phyloP scores from a whole-genome alignment of 2,797 vertebrate species.

The Tachyglossus aculeatus region DNA sequence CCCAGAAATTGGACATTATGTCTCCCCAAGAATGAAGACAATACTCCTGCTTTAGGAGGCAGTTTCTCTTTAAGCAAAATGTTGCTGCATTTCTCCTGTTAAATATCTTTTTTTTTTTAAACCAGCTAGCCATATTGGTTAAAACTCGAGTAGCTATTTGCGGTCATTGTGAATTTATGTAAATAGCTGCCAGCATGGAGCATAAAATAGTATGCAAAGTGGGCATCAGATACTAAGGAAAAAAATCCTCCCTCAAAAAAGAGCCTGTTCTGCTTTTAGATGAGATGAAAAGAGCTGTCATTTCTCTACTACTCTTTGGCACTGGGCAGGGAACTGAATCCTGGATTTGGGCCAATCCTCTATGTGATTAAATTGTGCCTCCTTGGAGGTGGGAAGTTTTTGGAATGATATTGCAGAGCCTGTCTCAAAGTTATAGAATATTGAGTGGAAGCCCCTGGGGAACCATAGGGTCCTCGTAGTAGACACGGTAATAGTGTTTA shows the following conservation, averaged over 20 bases:
- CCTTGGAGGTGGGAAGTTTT: constrained; percentile 1
- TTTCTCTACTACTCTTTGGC: constrained; percentile 29
- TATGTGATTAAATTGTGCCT: background rate
- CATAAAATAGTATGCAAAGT: background rate
- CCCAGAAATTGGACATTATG: no score
- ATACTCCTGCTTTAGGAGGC: no score
- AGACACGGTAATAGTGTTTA: no score
- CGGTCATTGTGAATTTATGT: no score
- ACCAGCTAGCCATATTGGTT: fast-evolving
- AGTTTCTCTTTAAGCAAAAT: no score
- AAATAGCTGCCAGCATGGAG: background rate
- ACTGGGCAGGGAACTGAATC: constrained; percentile 7
- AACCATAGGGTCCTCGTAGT: no score
- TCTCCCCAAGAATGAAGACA: no score
- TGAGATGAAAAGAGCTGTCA: constrained; percentile 29
- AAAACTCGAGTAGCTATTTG: fast-evolving
- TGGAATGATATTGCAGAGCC: background rate
- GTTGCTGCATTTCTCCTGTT: no score
- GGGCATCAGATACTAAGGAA: background rate
- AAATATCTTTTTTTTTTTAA: no score
- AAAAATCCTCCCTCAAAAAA: background rate
- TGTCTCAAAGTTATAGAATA: no score
- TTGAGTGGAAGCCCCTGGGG: no score
- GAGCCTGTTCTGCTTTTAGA: background rate
- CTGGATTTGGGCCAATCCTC: constrained; percentile 44